Evolutionary conservation across 2,888 invertebrate species (phyloP), one percentile per base, ranked within the genome.

Genomic region (Rhopalosiphum nymphaeae): DNA sequence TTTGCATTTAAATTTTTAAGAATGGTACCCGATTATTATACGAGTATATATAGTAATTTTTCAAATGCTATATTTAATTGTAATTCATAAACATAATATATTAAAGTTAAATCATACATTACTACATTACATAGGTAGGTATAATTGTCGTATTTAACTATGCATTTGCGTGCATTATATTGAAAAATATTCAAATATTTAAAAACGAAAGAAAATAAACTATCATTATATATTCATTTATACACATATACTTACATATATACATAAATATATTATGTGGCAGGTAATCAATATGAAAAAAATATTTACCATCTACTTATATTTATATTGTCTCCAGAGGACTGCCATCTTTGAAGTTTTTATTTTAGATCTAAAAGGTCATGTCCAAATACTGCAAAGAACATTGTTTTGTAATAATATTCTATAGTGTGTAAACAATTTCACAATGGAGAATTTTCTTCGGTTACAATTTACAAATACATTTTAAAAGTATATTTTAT

Each of bases 241-340:
- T 61, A 29, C 29, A 61, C 53, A 3, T 21, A 53, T 53, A 61
- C 29, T 5, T 61, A 61, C 29, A 29, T 46, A 46, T 46, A 46
- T 67, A 67, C 61, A 29, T 61, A 29, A 10, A 61, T 67, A n/a
- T 13, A 57, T 57, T 1, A 13, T 67, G 26, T 44, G 44, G 26
- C 44, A 44, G 44, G 44, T 84, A 84, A 84, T 84, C 84, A 42
- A 85, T 85, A 85, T 0, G 10, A 78, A 84, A 42, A 85, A 84
- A 25, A 85, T 85, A 44, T 85, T 44, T 85, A 3, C 11, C 11
- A 11, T 85, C 3, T 42, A 44, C 29, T 44, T 67, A 0, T 67
- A 67, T 67, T 67, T n/a, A 67, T 85, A 85, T 85, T 85, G 85
- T 85, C 44, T 85, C 85, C 11, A 85, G 85, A 44, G 44, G 11